phyloP scores from a whole-genome alignment of 2,113 vertebrate genomes.

The Mesoclemmys tuberculata region DNA sequence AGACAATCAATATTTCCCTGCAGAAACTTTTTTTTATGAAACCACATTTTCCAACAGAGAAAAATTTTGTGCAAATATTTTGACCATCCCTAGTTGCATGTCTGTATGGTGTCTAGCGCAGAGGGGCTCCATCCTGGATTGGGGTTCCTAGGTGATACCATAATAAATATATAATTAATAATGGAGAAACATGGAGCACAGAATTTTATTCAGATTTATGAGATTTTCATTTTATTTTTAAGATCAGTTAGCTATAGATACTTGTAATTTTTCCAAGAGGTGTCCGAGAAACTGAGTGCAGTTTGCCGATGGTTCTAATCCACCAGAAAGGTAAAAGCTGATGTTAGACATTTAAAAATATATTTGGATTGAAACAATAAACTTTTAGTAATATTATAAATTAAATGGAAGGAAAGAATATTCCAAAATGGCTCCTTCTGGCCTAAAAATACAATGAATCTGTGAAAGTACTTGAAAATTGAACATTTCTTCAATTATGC shows the following conservation, averaged over 20 bases:
- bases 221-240: neutral
- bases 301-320: neutral
- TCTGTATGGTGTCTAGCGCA: neutral
- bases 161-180: neutral
- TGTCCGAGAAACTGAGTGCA: neutral
- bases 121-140: neutral
- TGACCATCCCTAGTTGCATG: neutral
- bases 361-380: neutral
- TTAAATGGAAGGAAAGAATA: neutral
- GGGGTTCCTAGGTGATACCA: neutral
- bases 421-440: neutral
- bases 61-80: neutral
- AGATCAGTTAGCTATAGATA: neutral
- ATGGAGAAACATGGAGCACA: neutral
- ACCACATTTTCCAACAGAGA: neutral
- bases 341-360: neutral
- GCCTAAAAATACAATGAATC: neutral
- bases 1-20: neutral
- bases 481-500: neutral
- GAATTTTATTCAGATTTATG: neutral
- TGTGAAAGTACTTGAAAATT: neutral
- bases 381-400: neutral
- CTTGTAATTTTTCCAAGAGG: neutral
- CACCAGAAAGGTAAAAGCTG: neutral
- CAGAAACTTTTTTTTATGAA: neutral